These are phyloP conservation scores for Sibirionetta formosa DNA, from an alignment of 2,797 vertebrate species.

Conservation along the genomic window DNA sequence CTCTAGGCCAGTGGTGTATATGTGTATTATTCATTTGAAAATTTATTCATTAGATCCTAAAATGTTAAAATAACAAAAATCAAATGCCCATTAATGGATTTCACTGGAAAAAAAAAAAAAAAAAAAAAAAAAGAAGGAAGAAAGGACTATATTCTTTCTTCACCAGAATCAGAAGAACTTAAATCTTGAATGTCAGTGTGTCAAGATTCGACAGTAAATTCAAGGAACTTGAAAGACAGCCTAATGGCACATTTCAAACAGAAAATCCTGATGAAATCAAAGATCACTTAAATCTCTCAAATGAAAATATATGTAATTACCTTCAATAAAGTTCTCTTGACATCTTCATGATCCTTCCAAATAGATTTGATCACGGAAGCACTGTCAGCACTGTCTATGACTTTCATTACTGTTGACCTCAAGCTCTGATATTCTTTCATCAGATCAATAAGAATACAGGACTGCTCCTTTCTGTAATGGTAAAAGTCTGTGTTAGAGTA, in stretches of 20 bases:
- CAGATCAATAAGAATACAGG: slow-evolving; percentile 87
- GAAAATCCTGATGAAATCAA: neutral
- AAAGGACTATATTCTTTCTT: neutral
- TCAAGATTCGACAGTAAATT: neutral
- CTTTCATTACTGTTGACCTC: slow-evolving; percentile 85
- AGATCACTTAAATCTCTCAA: neutral
- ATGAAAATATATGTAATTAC: slow-evolving; percentile 78
- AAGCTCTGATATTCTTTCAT: slow-evolving; percentile 90
- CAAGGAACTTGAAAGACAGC: neutral
- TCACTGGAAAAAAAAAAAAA: neutral
- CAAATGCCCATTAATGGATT: neutral
- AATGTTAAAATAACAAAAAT: neutral
- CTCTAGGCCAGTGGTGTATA: neutral
- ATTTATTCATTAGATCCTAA: neutral
- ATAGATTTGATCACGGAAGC: slow-evolving; percentile 85
- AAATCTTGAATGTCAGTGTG: neutral
- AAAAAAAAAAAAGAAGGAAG: neutral
- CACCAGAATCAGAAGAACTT: neutral
- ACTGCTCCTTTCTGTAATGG: slow-evolving; percentile 90
- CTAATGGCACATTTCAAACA: neutral
- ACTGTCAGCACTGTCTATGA: slow-evolving; percentile 86
- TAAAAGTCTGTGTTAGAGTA: neutral
- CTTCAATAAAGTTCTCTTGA: slow-evolving; percentile 87
- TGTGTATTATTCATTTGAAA: neutral
- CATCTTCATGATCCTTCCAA: slow-evolving; percentile 90